Conservation (phyloP, 2,113 vertebrate species). For the Pedionomus torquatus region DNA sequence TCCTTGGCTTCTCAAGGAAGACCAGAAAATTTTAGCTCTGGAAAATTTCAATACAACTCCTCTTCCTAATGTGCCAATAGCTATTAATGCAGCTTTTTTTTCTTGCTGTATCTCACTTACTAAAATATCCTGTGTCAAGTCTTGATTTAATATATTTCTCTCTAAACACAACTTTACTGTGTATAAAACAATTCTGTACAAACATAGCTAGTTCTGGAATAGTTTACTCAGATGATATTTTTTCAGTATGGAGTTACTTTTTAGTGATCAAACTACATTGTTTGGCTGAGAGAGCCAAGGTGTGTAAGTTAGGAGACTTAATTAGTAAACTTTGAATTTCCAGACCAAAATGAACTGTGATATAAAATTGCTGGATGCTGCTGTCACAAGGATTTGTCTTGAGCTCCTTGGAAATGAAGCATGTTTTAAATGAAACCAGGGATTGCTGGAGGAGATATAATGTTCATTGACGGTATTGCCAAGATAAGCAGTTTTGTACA, state of each 20-base stretch:
- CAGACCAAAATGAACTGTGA: neutral
- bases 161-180: neutral
- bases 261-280: neutral
- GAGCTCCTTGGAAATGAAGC: neutral
- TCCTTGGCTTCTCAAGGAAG: neutral
- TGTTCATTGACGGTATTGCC: neutral
- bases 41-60: neutral
- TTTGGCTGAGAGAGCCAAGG: neutral
- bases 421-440: neutral
- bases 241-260: neutral
- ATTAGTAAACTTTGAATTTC: neutral
- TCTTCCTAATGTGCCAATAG: neutral
- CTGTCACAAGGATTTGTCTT: neutral
- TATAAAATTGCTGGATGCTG: neutral
- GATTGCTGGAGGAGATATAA: neutral
- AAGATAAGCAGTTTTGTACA: neutral
- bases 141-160: neutral
- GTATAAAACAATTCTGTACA: neutral
- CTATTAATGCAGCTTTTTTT: neutral
- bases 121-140: accelerated
- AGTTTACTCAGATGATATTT: neutral
- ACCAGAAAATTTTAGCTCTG: neutral
- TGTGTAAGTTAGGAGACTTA: neutral
- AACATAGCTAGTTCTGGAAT: neutral
- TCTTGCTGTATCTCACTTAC: neutral